These are phyloP conservation scores for Dromiciops gliroides DNA, from an alignment of 2,113 vertebrate species.

Conservation along the genomic window DNA sequence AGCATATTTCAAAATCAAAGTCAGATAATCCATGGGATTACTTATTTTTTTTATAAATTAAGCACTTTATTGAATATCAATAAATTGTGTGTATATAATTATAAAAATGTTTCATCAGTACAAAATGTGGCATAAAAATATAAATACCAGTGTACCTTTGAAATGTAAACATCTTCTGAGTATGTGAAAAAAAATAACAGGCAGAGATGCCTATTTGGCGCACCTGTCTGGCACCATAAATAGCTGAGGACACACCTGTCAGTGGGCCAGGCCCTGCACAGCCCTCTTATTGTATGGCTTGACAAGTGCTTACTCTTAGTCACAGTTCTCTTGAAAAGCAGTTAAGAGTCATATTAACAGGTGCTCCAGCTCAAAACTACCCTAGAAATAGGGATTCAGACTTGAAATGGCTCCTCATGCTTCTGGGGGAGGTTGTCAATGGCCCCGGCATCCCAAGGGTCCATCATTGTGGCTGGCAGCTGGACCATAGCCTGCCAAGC, in stretches of 20 bases:
- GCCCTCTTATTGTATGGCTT: conserved; percentile 82
- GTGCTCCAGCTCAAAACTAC: conserved; percentile 84
- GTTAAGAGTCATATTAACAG: conserved; percentile 87
- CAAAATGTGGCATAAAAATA: conserved; percentile 89
- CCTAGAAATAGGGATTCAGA: conserved; percentile 85
- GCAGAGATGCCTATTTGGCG: conserved; percentile 84
- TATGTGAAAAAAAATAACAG: conserved; percentile 79
- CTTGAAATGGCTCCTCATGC: conserved; percentile 81
- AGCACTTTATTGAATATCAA: conserved; percentile 89
- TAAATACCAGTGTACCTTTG: conserved; percentile 93
- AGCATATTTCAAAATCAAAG: neutral
- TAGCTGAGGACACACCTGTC: conserved; percentile 84
- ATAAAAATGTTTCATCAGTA: conserved; percentile 89
- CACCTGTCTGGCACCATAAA: conserved; percentile 87
- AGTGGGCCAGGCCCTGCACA: conserved; percentile 77
- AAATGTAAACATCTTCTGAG: conserved; percentile 91
- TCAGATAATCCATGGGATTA: neutral
- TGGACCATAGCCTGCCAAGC: conserved; percentile 65
- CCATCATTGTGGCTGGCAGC: conserved; percentile 82
- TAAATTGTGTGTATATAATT: conserved; percentile 88
- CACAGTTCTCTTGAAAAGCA: conserved; percentile 84
- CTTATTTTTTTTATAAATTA: conserved; percentile 86
- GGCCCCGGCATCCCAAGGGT: conserved; percentile 81
- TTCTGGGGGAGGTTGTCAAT: conserved; percentile 83
- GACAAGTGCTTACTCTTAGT: conserved; percentile 86